These are phyloP conservation scores for Staurois parvus DNA, from an alignment of 2,797 vertebrate genomes.

Conservation along the genomic window DNA sequence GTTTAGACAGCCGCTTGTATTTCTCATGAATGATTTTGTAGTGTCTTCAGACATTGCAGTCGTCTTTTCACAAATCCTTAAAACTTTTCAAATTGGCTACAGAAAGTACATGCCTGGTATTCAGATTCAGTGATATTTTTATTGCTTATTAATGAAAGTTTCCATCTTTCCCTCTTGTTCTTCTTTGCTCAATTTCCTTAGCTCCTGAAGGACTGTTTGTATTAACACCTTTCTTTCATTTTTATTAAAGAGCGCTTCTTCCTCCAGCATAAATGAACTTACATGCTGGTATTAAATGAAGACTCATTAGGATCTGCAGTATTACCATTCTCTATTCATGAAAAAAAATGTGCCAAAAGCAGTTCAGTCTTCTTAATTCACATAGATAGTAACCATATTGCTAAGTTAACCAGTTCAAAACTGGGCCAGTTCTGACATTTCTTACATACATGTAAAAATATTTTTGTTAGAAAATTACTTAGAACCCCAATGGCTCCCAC, in stretches of 20 bases:
- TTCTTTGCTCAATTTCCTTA: conserved; percentile 56
- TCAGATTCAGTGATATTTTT: conserved; percentile 60
- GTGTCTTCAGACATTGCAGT: conserved; percentile 48
- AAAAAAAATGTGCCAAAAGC: conserved; percentile 1
- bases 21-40: conserved; percentile 35
- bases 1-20: conserved; percentile 27
- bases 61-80: conserved; percentile 57
- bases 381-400: no score
- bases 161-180: conserved; percentile 58
- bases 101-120: conserved; percentile 52
- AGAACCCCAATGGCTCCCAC: no score
- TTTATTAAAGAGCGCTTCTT: conserved; percentile 33
- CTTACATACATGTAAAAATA: no score
- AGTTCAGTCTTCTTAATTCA: conserved; percentile 16
- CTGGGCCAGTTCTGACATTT: no score
- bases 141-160: conserved; percentile 63
- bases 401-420: no score
- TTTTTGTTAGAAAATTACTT: no score
- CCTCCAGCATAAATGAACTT: conserved; percentile 43
- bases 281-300: conserved; percentile 2
- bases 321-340: conserved; percentile 24
- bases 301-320: conserved; percentile 29
- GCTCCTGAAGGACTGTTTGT: conserved; percentile 45
- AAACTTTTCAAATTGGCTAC: conserved; percentile 61
- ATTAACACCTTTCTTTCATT: conserved; percentile 52